Evolutionary conservation across 1,140 invertebrate species (phyloP).

Genomic region (Oryctes rhinoceros): DNA sequence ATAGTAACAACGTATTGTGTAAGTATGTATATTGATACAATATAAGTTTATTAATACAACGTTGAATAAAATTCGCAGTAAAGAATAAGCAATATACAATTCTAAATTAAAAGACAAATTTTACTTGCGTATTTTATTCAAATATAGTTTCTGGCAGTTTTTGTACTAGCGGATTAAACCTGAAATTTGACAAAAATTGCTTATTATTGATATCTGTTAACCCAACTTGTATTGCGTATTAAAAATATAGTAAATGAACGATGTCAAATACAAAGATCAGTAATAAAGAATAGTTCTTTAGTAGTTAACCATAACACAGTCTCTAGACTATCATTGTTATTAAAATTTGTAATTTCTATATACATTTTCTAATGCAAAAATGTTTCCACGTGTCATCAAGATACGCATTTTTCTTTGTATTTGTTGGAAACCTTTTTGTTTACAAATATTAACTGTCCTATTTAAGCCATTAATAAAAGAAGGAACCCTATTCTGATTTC

Average conservation of each 20-base stretch:
- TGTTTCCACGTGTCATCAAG: neutral
- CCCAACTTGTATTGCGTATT: too few relatives aligned
- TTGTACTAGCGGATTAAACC: conserved; percentile 11
- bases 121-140: conserved; percentile 26
- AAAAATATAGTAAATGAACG: too few relatives aligned
- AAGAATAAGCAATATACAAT: neutral
- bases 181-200: neutral
- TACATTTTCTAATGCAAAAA: neutral
- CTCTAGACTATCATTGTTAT: neutral
- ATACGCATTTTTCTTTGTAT: neutral
- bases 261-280: too few relatives aligned
- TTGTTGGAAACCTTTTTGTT: neutral
- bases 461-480: conserved; percentile 1
- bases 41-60: conserved; percentile 20
- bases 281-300: neutral
- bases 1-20: conserved; percentile 3
- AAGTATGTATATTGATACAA: conserved; percentile 22
- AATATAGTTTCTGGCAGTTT: conserved; percentile 23
- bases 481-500: neutral
- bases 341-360: conserved; percentile 4
- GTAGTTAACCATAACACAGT: neutral
- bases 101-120: neutral
- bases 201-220: too few relatives aligned
- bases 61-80: conserved; percentile 18
- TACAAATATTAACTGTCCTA: neutral